These are phyloP conservation scores for Australoheros facetus DNA, from an alignment of 2,797 vertebrate species.

Conservation along the genomic window DNA sequence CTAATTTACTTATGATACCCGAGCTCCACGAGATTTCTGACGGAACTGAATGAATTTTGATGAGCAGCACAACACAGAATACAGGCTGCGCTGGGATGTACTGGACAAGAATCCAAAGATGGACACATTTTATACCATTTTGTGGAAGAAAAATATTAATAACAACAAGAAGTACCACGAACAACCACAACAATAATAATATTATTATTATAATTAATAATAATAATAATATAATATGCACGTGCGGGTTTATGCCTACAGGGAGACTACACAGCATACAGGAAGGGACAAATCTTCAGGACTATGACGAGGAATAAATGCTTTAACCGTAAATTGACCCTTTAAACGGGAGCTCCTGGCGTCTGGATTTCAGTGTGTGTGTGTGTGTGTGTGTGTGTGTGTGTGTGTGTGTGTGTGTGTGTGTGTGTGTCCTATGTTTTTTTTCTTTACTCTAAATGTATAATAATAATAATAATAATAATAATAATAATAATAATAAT, in stretches of 20 bases:
- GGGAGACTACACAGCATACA: slow-evolving; percentile 7
- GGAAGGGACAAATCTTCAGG: neutral
- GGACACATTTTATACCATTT: neutral
- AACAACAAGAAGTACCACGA: too few species aligned
- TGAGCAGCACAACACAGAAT: slow-evolving; percentile 6
- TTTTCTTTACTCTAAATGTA: neutral
- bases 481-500: too few species aligned
- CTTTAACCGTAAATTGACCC: slow-evolving; percentile 22
- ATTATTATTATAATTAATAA: too few species aligned
- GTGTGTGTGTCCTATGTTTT: neutral
- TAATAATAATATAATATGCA: neutral
- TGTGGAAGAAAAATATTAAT: neutral
- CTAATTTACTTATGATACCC: slow-evolving; percentile 30
- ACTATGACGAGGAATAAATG: neutral
- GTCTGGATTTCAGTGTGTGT: neutral
- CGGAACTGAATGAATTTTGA: slow-evolving; percentile 37
- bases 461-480: neutral
- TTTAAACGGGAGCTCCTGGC: slow-evolving; percentile 15
- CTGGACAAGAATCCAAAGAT: neutral
- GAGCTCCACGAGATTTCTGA: slow-evolving; percentile 25
- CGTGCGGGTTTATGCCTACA: neutral
- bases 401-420: neutral
- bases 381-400: neutral
- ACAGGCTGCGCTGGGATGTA: neutral
- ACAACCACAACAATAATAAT: neutral